Base-by-base conservation (phyloP, 1,140 invertebrate genomes). In the Pachyrhynchus sulphureomaculatus region DNA sequence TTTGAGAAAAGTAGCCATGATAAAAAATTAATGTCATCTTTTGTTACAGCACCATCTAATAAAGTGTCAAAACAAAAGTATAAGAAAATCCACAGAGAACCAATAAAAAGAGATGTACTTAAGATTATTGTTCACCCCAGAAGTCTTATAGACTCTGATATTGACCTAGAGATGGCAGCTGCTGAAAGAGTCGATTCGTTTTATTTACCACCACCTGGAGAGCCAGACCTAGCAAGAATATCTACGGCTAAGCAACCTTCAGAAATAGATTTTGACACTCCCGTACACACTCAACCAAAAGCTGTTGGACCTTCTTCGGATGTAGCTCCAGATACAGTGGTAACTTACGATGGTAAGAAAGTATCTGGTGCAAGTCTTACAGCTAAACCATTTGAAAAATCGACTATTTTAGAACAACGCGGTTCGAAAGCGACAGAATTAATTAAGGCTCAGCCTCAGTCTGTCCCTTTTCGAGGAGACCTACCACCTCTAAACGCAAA, bases 41-140 rank as follows among this genome's bases (percentile, higher is more conserved):
- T 68, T 87, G 87, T 0, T 86, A 90, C 89, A 65, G 84, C 89
- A 67, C 86, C 88, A 4, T 88, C 87, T 4, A 85, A 86, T 2
- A 79, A 80, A 0, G 84, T 86, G 66, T 79, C 77, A 64, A 58
- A 78, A 26, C 20, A 24, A 56, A 59, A 54, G 15, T 9, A 12
- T n/a, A 15, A 17, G 51, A 61, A 51, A 13, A 41, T 39, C 21
- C 15, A 8, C 5, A 62, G 55, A 37, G 34, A 47, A 36, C 51
- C 44, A 2, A 29, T 77, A 54, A 71, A 74, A 75, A 64, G 32
- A 76, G 74, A 24, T 37, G 23, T 60, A n/a, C 41, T 56, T 17
- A 65, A 70, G 39, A 65, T 66, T 18, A 56, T 69, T 4, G 29
- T 65, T 13, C 58, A 42, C 47, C 55, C 63, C 29, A 34, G 65